A percentile compares a stretch with the other conserved stretches of the same genome.
Evolutionary conservation across 1,140 invertebrate species (phyloP).

Genomic region (Branchinecta lynchi): DNA sequence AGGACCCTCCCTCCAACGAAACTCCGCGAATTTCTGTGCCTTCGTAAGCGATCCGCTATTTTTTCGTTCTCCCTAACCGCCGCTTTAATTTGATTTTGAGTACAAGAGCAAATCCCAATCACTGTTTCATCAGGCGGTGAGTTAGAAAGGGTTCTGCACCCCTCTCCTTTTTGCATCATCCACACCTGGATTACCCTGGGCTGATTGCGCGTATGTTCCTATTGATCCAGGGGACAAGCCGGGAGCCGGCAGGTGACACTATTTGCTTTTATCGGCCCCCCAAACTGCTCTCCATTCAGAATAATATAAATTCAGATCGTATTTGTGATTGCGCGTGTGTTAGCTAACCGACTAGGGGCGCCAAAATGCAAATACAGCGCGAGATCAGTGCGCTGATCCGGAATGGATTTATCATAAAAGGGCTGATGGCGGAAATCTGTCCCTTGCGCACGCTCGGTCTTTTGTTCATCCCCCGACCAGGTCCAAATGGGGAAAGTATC

Average conservation of each 20-base stretch:
- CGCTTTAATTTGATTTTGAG: no score
- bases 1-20: no score
- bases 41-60: no score
- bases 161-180: background rate
- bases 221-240: background rate
- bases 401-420: conserved; percentile 10
- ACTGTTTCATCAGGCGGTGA: background rate
- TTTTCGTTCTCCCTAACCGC: no score
- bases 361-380: background rate
- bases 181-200: conserved; percentile 2
- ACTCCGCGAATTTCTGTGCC: no score
- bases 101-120: no score
- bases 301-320: conserved; percentile 5
- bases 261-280: background rate
- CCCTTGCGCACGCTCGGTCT: background rate
- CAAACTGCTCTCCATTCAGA: background rate
- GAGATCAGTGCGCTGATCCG: background rate
- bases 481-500: background rate
- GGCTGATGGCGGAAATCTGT: conserved; percentile 2
- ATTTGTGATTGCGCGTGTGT: conserved; percentile 5
- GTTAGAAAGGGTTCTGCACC: background rate
- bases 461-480: background rate
- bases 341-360: conserved; percentile 5
- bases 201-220: background rate
- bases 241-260: background rate